Evolutionary conservation across 2,797 vertebrate species (phyloP).

Genomic region (Corythornis leucogaster): DNA sequence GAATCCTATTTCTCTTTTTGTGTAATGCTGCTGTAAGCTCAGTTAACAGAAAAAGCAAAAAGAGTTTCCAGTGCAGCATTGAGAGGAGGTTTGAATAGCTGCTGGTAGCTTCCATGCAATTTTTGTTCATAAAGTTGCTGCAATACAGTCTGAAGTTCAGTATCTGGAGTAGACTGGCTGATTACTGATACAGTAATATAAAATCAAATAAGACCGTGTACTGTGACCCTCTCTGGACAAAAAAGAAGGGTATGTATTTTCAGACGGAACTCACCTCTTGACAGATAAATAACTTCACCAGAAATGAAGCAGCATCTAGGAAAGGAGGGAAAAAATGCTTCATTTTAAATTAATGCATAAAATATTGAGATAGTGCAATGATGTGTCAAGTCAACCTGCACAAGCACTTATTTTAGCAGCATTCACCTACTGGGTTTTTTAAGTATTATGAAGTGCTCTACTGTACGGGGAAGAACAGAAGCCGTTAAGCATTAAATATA

Average conservation of each 20-base stretch:
- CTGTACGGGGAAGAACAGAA: neutral
- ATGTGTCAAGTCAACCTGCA: neutral
- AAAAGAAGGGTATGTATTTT: neutral
- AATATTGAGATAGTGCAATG: neutral
- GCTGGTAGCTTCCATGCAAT: neutral
- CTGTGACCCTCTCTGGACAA: neutral
- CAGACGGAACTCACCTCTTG: neutral
- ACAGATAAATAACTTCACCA: neutral
- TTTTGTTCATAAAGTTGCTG: neutral
- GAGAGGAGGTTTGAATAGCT: neutral
- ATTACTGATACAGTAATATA: neutral
- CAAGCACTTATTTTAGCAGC: neutral
- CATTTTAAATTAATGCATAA: neutral
- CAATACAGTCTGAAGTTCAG: neutral
- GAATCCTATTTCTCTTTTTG: neutral
- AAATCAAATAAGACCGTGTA: neutral
- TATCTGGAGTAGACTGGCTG: neutral
- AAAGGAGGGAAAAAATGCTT: neutral
- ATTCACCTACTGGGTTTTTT: neutral
- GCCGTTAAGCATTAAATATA: neutral
- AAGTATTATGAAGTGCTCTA: neutral
- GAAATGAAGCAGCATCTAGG: neutral
- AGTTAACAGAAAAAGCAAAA: neutral
- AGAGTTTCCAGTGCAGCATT: accelerated
- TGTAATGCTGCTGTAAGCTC: neutral